These are phyloP conservation scores for Urophycis tenuis DNA, from an alignment of 2,797 vertebrate genomes.

Conservation along the genomic window DNA sequence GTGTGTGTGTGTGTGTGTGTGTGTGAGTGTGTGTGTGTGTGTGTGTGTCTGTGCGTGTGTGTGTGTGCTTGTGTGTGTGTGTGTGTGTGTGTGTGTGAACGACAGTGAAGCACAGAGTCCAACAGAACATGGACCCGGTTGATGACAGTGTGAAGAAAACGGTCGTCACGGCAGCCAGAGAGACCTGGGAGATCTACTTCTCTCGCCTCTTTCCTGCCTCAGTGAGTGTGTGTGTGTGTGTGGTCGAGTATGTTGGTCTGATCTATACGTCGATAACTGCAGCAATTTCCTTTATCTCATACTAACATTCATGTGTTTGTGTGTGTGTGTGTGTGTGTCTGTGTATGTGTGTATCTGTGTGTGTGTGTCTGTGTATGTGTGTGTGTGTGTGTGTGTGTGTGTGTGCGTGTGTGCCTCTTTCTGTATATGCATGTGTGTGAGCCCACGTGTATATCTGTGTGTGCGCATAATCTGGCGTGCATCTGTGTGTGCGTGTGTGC, in stretches of 20 bases:
- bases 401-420: constrained; percentile 8
- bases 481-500: constrained; percentile 20
- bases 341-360: constrained; percentile 8
- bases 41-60: background rate
- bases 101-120: constrained; percentile 79
- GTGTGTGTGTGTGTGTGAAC: constrained; percentile 29
- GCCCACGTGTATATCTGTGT: constrained; percentile 2
- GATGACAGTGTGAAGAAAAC: constrained; percentile 84
- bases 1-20: constrained; percentile 31
- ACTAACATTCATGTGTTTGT: background rate
- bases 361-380: background rate
- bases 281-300: background rate
- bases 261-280: background rate
- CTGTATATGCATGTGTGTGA: constrained; percentile 3
- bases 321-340: background rate
- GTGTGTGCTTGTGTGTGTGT: constrained; percentile 21
- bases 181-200: constrained; percentile 91
- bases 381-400: constrained; percentile 9
- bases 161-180: constrained; percentile 75
- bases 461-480: constrained; percentile 10
- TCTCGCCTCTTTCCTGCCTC: constrained; percentile 94
- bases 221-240: constrained; percentile 64
- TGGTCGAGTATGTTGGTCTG: background rate
- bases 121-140: constrained; percentile 77
- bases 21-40: too few species aligned